These are phyloP conservation scores for Tupaia chinensis DNA, from an alignment of 2,113 vertebrate genomes.

Conservation along the genomic window DNA sequence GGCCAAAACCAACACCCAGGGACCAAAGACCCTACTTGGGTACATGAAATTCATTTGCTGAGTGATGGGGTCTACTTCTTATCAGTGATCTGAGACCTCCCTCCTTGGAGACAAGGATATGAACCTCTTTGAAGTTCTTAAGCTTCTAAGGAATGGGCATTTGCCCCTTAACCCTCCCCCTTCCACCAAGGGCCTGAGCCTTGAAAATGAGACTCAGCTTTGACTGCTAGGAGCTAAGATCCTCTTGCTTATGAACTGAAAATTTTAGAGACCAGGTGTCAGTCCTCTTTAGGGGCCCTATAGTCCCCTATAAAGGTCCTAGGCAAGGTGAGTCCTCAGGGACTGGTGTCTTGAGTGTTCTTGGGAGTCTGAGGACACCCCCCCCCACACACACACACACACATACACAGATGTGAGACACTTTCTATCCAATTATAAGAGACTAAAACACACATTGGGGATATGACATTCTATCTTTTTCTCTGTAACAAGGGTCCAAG, in stretches of 20 bases:
- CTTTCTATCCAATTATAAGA: not conserved
- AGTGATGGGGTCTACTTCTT: not conserved
- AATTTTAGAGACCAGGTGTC: not conserved
- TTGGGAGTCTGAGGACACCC: not conserved
- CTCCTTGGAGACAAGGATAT: not conserved
- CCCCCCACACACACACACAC: not conserved
- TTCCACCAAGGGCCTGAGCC: not conserved
- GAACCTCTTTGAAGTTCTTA: slow-evolving; percentile 17
- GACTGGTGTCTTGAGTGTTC: not conserved
- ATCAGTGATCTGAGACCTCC: not conserved
- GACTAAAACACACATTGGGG: not conserved
- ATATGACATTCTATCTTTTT: not conserved
- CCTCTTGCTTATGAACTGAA: not conserved
- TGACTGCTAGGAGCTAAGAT: not conserved
- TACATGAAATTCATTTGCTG: not conserved
- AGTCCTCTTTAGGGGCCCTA: not conserved
- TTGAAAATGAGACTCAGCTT: slow-evolving; percentile 51
- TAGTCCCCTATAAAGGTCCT: not conserved
- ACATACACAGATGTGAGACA: not conserved
- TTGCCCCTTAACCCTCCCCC: not conserved
- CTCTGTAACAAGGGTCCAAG: not conserved
- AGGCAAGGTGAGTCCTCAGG: not conserved
- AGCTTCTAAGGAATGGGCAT: not conserved
- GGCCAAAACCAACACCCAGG: slow-evolving; percentile 3
- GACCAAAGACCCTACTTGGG: not conserved